A percentile compares a stretch with the other conserved stretches of the same genome.
These are phyloP conservation scores for Nothocercus julius DNA, from an alignment of 2,113 vertebrate genomes.

Conservation along the genomic window DNA sequence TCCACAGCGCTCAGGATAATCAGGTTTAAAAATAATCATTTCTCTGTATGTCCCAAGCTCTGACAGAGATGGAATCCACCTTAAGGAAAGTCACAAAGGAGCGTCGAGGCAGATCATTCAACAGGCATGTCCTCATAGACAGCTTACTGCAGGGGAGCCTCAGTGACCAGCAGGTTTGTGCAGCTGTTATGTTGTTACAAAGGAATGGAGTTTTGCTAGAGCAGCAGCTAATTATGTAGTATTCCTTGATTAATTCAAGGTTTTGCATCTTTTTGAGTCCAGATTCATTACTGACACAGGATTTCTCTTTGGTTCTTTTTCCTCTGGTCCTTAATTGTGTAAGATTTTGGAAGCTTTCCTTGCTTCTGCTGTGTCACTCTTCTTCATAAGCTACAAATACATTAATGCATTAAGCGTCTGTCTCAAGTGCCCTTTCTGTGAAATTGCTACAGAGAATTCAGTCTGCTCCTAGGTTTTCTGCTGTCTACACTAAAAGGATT, in stretches of 20 bases:
- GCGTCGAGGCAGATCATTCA: conserved; percentile 79
- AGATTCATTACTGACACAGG: background rate
- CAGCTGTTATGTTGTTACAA: background rate
- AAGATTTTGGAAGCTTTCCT: background rate
- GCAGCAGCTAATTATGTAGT: background rate
- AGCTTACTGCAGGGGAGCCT: conserved; percentile 86
- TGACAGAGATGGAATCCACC: conserved; percentile 88
- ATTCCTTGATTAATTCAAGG: conserved; percentile 2
- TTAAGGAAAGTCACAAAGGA: conserved; percentile 88
- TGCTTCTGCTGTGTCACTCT: background rate
- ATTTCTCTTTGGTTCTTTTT: background rate
- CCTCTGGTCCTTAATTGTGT: background rate
- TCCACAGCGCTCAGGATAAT: background rate
- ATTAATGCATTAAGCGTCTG: background rate
- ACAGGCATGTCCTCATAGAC: conserved; percentile 85
- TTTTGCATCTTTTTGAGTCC: background rate
- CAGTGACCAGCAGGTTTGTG: conserved; percentile 89
- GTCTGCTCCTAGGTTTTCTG: conserved; percentile 8
- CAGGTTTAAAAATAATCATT: conserved; percentile 42
- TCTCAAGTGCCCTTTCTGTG: background rate
- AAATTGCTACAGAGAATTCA: conserved; percentile 8
- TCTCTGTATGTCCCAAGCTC: conserved; percentile 77
- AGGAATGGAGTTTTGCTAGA: background rate
- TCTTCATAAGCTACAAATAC: background rate
- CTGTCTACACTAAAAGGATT: conserved; percentile 28